Evolutionary conservation across 2,888 invertebrate species (phyloP), one percentile per base, ranked within the genome.

Genomic region (Nowickia ferox): DNA sequence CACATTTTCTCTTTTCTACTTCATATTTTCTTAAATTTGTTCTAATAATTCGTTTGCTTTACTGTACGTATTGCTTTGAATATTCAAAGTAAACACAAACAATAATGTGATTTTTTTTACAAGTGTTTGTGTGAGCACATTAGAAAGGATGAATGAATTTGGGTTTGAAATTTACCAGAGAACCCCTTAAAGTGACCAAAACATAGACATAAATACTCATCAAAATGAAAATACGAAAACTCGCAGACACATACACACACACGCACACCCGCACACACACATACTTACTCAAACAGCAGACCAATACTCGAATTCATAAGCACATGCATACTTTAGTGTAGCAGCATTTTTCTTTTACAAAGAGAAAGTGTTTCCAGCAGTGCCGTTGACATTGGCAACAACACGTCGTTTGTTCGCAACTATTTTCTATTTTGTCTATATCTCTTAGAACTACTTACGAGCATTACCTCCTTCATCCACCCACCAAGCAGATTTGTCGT

Each of bases 301-400:
- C 30, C 30, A 30, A 30, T 30, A 30, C 30, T 30, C 42, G 55
- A 15, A 75, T 48, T 68, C 30, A 53, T 57, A 4, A 68, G 17
- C 17, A 22, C 63, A 65, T 30, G 30, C 30, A 30, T n/a, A 46
- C n/a, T 51, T 61, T 38, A 2, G n/a, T 17, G 15, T 22, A 48
- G 57, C 40, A 42, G n/a, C 51, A 19, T 30, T 42, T 72, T 77
- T 66, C 38, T 72, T 59, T 69, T 15, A 2, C 48, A 51, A 72
- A 76, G 83, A 72, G 86, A 86, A 86, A 86, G 83, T 86, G 83
- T 86, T 86, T 80, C 61, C 51, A 51, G 71, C 46, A 65, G 65
- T 86, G 83, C 72, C 86, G 86, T 86, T 86, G 76, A 86, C 79
- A 86, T 80, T 86, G 71, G 66, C 71, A 63, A 61, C 63, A 65